Evolutionary conservation across 2,113 vertebrate genomes (phyloP).

Genomic region (Turnix velox): DNA sequence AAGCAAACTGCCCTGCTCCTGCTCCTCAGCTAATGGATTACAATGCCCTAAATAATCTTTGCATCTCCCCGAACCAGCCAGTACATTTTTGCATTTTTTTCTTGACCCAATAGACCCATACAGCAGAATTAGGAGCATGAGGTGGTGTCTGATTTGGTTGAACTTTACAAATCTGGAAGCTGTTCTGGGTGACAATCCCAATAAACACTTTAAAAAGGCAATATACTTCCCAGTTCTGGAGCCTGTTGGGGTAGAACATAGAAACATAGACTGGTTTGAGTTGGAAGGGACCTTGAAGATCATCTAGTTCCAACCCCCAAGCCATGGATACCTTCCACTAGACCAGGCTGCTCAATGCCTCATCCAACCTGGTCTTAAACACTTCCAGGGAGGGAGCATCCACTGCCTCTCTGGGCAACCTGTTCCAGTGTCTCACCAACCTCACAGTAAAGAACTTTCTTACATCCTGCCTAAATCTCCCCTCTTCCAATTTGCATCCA

Average conservation of each 20-base stretch:
- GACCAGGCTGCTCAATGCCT: too few relatives aligned
- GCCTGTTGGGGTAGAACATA: background rate
- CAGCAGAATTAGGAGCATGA: background rate
- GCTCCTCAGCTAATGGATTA: background rate
- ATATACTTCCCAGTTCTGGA: background rate
- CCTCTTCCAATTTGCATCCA: too few relatives aligned
- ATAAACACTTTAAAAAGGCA: background rate
- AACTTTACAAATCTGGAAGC: background rate
- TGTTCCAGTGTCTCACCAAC: too few relatives aligned
- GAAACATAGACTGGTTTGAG: too few relatives aligned
- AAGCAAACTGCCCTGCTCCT: background rate
- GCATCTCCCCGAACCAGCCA: background rate
- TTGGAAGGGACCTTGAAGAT: too few relatives aligned
- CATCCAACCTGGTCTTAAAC: too few relatives aligned
- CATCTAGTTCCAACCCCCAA: too few relatives aligned
- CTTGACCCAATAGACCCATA: background rate
- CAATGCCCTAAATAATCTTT: background rate
- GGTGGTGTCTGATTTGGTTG: background rate
- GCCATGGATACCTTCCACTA: too few relatives aligned
- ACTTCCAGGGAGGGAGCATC: too few relatives aligned
- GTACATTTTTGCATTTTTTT: background rate
- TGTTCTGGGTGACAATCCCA: background rate
- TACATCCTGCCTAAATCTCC: too few relatives aligned
- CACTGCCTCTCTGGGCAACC: too few relatives aligned
- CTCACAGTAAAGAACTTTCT: too few relatives aligned